These are phyloP conservation scores for Spinus pinus DNA, from an alignment of 2,797 vertebrate species.

Conservation along the genomic window DNA sequence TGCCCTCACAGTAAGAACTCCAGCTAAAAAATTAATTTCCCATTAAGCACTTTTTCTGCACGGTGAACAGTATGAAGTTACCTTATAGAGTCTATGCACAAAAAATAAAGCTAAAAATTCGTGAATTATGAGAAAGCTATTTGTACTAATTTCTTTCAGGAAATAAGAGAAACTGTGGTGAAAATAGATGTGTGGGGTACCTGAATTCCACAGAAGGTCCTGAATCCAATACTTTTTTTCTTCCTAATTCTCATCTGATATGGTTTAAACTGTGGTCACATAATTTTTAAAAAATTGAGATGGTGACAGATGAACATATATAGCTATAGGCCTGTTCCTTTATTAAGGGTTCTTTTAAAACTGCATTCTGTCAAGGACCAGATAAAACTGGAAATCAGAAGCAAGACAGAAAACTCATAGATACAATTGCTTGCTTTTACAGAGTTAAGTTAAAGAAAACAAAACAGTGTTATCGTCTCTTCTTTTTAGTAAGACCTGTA, in stretches of 20 bases:
- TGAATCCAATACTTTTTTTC: background rate
- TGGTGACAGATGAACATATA: background rate
- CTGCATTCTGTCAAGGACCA: background rate
- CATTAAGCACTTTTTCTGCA: background rate
- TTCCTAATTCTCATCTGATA: conserved; percentile 2
- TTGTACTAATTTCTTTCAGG: background rate
- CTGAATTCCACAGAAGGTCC: background rate
- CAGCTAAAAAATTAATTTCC: background rate
- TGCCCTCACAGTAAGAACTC: background rate
- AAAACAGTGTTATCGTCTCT: background rate
- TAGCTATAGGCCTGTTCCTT: background rate
- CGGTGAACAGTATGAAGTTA: background rate
- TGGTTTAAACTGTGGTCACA: background rate
- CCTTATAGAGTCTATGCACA: accelerated
- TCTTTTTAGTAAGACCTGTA: background rate
- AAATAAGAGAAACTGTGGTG: background rate
- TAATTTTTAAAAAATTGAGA: background rate
- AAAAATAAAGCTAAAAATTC: background rate
- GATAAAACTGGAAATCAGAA: conserved; percentile 13
- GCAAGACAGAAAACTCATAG: background rate
- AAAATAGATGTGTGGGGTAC: background rate
- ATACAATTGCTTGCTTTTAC: background rate
- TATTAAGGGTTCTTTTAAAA: background rate
- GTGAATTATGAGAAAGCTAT: background rate
- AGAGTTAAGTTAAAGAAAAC: background rate